A percentile compares a stretch with the other conserved stretches of the same genome.
phyloP scores from a whole-genome alignment of 2,888 invertebrate species.

The Melipona bicolor region DNA sequence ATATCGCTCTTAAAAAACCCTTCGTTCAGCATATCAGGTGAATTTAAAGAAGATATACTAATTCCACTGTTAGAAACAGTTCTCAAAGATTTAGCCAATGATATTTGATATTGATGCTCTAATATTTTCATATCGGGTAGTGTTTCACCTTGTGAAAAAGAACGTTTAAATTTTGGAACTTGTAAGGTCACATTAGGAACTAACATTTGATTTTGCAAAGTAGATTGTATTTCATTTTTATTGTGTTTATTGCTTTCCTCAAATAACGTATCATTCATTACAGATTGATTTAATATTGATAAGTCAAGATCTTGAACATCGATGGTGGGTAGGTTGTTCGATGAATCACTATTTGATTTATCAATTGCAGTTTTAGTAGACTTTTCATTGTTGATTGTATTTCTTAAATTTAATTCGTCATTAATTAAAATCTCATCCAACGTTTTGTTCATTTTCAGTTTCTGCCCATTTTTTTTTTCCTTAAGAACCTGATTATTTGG shows the following conservation, averaged over 20 bases:
- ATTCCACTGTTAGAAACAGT: constrained; percentile 1
- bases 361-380: constrained; percentile 30
- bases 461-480: constrained; percentile 57
- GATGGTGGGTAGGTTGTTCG: constrained; percentile 31
- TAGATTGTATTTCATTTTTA: constrained; percentile 43
- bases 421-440: constrained; percentile 66
- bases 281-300: constrained; percentile 78
- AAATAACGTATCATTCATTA: constrained; percentile 76
- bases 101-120: constrained; percentile 29
- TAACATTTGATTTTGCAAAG: constrained; percentile 38
- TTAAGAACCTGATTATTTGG: constrained; percentile 66
- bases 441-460: constrained; percentile 74
- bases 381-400: background rate
- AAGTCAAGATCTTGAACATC: constrained; percentile 41
- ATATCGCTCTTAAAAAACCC: constrained; percentile 66
- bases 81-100: constrained; percentile 51
- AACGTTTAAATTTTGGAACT: constrained; percentile 47
- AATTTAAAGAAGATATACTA: constrained; percentile 53
- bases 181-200: constrained; percentile 3
- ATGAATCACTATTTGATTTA: constrained; percentile 54
- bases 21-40: constrained; percentile 72
- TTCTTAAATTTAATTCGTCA: constrained; percentile 9
- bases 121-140: constrained; percentile 47
- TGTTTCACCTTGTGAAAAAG: constrained; percentile 71
- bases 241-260: constrained; percentile 41